Evolutionary conservation across 2,113 vertebrate genomes (phyloP).

Genomic region (Parus major): DNA sequence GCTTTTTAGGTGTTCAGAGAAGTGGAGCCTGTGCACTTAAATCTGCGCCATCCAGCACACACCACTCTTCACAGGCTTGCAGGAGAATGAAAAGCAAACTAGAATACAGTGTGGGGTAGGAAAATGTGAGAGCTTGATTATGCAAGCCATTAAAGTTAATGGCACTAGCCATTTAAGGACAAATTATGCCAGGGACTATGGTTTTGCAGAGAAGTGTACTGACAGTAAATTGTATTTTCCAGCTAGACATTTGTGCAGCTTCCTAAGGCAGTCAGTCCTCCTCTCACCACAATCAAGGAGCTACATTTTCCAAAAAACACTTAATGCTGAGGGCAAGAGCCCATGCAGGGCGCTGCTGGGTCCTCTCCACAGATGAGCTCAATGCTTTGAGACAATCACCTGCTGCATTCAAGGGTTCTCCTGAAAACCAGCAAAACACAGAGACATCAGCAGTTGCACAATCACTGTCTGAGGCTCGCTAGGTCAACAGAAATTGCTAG

Average conservation of each 20-base stretch:
- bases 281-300: background rate
- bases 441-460: background rate
- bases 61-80: background rate
- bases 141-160: constrained; percentile 22
- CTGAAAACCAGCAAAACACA: background rate
- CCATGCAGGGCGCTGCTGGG: fast-evolving
- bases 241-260: background rate
- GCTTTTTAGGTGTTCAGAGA: background rate
- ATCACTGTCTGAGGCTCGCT: background rate
- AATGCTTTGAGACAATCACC: background rate
- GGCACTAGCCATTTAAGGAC: background rate
- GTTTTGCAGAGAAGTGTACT: background rate
- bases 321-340: background rate
- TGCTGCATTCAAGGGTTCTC: background rate
- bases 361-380: background rate
- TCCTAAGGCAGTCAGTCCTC: background rate
- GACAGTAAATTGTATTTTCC: background rate
- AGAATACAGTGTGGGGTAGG: background rate
- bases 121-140: constrained; percentile 22
- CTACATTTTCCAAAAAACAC: background rate
- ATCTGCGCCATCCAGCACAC: background rate
- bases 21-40: background rate
- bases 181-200: background rate
- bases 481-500: background rate
- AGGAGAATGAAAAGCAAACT: background rate